Evolutionary conservation across 64 coral and sea anemone species (phyloP).

Genomic region (Acropora tenuis): DNA sequence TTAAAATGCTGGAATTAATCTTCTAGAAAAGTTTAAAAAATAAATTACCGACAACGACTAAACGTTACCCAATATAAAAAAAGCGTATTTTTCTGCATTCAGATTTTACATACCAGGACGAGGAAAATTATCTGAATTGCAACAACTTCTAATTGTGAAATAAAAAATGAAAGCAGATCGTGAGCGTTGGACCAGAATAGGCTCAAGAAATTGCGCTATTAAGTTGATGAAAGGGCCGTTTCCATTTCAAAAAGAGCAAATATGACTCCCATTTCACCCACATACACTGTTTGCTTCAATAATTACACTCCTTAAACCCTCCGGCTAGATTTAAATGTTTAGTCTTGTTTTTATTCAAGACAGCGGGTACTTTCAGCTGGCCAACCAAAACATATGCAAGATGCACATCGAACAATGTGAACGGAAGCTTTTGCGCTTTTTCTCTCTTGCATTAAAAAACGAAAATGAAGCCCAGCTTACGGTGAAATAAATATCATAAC

Average conservation of each 20-base stretch:
- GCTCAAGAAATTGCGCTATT: too few species aligned
- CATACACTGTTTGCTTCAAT: not conserved
- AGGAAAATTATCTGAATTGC: not conserved
- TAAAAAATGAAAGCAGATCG: too few species aligned
- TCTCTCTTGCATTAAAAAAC: not conserved
- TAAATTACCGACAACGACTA: conserved; percentile 4
- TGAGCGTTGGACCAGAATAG: too few species aligned
- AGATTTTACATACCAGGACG: too few species aligned
- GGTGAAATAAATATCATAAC: conserved; percentile 43
- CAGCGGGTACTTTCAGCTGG: not conserved
- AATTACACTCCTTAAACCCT: not conserved
- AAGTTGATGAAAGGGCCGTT: not conserved
- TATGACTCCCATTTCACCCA: not conserved
- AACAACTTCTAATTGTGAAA: not conserved
- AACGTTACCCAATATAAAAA: conserved; percentile 14
- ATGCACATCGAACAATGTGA: not conserved
- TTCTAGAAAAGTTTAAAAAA: not conserved
- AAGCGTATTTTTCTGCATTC: not conserved
- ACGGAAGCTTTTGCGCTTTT: not conserved
- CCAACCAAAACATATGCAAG: too few species aligned
- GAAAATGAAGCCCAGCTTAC: not conserved
- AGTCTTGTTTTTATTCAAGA: not conserved
- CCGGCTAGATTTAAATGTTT: not conserved
- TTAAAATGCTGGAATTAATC: conserved; percentile 4
- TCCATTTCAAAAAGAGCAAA: not conserved